phyloP scores from a whole-genome alignment of 2,888 invertebrate genomes.

The Plebejus anna region DNA sequence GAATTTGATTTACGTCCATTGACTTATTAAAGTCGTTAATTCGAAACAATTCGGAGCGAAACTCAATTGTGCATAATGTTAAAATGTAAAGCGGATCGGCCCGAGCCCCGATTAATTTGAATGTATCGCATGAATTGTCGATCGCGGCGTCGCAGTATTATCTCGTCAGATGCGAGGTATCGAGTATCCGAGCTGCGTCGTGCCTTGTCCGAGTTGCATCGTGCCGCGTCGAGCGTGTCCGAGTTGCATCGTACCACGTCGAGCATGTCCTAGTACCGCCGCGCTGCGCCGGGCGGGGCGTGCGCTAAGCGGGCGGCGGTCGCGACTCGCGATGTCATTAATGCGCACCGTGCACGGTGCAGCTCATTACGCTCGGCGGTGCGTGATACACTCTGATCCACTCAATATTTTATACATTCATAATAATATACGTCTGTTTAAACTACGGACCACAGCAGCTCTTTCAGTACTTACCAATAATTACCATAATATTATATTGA shows the following conservation, averaged over 20 bases:
- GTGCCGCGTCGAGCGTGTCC: background rate
- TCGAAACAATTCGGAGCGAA: slow-evolving; percentile 1
- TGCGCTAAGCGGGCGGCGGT: background rate
- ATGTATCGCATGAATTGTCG: slow-evolving; percentile 6
- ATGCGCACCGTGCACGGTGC: background rate
- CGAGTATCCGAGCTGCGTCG: background rate
- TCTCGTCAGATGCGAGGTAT: background rate
- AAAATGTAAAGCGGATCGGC: slow-evolving; percentile 15
- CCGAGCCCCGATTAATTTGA: background rate
- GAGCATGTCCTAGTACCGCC: background rate
- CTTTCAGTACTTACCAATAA: no score
- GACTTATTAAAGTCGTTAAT: slow-evolving; percentile 16
- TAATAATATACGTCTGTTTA: background rate
- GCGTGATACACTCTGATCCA: background rate
- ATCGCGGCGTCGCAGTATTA: background rate
- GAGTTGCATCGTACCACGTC: background rate
- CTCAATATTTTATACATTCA: background rate
- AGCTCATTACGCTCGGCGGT: background rate
- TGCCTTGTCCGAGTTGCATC: background rate
- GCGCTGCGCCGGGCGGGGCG: background rate
- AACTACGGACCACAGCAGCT: background rate
- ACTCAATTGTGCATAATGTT: slow-evolving; percentile 20
- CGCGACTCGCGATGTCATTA: background rate
- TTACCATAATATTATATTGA: background rate
- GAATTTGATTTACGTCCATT: slow-evolving; percentile 5